These are phyloP conservation scores for Ctenochaetus hawaiiensis DNA, from an alignment of 2,797 vertebrate species.

Conservation along the genomic window DNA sequence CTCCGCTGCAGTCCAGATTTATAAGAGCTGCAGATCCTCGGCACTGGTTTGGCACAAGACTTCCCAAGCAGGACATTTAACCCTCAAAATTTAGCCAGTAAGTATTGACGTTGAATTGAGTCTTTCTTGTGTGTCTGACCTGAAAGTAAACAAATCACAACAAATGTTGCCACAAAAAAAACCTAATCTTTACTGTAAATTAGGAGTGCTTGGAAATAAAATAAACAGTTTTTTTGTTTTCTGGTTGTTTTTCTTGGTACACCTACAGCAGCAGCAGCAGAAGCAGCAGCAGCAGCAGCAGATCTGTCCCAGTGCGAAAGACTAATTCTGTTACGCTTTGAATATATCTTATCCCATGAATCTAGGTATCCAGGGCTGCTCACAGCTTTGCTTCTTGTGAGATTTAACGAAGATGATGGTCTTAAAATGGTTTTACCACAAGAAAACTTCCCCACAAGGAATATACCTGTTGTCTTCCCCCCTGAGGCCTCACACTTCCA, in stretches of 20 bases:
- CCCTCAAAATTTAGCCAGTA: constrained; percentile 86
- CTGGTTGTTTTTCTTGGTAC: constrained; percentile 80
- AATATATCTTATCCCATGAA: constrained; percentile 88
- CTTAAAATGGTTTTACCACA: constrained; percentile 85
- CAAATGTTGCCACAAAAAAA: constrained; percentile 81
- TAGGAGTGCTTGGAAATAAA: constrained; percentile 80
- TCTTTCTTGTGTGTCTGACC: constrained; percentile 85
- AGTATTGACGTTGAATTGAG: constrained; percentile 87
- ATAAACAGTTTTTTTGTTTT: constrained; percentile 55
- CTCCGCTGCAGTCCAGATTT: constrained; percentile 43
- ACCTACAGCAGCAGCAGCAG: constrained; percentile 72
- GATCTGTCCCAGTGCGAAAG: constrained; percentile 70
- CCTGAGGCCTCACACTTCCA: constrained; percentile 81
- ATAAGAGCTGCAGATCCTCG: constrained; percentile 80
- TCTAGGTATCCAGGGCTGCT: constrained; percentile 87
- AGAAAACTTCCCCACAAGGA: constrained; percentile 82
- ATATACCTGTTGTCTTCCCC: constrained; percentile 82
- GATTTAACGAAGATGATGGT: constrained; percentile 86
- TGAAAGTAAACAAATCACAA: constrained; percentile 87
- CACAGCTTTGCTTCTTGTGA: constrained; percentile 86
- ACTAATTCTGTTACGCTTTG: constrained; percentile 87
- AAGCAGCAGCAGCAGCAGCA: constrained; percentile 60
- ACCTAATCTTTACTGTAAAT: constrained; percentile 69
- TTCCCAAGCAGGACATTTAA: constrained; percentile 84
- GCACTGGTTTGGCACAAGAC: constrained; percentile 86